Conservation (phyloP, 2,113 vertebrate species). For the Beaufortia kweichowensis region DNA sequence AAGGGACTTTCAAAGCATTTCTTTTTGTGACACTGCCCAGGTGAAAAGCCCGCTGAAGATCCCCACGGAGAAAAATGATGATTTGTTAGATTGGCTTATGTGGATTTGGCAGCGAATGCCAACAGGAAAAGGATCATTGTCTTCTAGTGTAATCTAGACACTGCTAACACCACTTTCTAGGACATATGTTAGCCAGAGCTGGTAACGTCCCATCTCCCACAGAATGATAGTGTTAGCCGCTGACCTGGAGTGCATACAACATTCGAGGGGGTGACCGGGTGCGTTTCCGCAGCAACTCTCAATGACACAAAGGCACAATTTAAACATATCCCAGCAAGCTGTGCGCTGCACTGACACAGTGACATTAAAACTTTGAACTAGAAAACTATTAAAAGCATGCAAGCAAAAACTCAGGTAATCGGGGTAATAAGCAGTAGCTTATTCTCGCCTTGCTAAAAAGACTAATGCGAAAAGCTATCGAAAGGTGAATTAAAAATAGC, state of each 20-base stretch:
- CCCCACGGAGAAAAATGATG: slow-evolving; percentile 12
- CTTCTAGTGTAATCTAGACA: slow-evolving; percentile 22
- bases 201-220: not conserved
- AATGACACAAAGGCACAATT: not conserved
- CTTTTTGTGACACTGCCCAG: not conserved
- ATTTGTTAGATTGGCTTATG: slow-evolving; percentile 5
- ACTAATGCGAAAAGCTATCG: not conserved
- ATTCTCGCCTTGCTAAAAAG: not conserved
- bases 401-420: too few species aligned
- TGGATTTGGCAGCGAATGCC: not conserved
- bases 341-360: not conserved
- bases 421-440: too few species aligned
- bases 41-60: not conserved
- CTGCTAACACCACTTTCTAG: slow-evolving; percentile 25
- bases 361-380: not conserved
- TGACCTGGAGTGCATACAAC: slow-evolving; percentile 20
- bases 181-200: slow-evolving; percentile 34
- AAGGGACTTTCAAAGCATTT: slow-evolving; percentile 7
- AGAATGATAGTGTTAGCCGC: not conserved
- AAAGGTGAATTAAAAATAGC: slow-evolving; percentile 16
- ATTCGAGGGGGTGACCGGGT: slow-evolving; percentile 8
- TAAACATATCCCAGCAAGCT: not conserved
- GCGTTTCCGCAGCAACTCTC: not conserved
- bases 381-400: too few species aligned
- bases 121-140: not conserved